Conservation (phyloP, 2,113 vertebrate genomes). For the Tenebrosternarchus preto region DNA sequence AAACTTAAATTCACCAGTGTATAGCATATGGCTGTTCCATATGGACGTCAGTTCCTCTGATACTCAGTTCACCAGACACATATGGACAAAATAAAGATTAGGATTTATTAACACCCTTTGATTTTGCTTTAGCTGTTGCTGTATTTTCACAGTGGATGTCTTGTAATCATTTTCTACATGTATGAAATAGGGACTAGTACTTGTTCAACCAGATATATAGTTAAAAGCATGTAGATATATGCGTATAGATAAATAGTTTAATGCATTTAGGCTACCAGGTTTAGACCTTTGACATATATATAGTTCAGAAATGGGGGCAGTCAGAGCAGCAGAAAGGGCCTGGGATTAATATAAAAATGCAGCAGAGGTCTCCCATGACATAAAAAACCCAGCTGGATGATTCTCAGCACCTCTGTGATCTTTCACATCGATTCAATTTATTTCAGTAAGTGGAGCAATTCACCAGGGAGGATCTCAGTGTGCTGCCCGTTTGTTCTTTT, state of each 20-base stretch:
- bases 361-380: slow-evolving; percentile 49
- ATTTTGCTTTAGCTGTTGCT: not conserved
- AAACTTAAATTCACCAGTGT: not conserved
- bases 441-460: slow-evolving; percentile 72
- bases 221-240: too few species aligned
- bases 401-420: slow-evolving; percentile 68
- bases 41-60: slow-evolving; percentile 37
- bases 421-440: slow-evolving; percentile 73
- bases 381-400: slow-evolving; percentile 68
- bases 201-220: not conserved
- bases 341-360: slow-evolving; percentile 64
- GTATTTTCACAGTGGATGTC: not conserved
- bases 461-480: slow-evolving; percentile 68
- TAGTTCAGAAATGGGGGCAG: slow-evolving; percentile 59
- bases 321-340: slow-evolving; percentile 62
- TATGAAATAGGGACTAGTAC: slow-evolving; percentile 25
- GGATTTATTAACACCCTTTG: slow-evolving; percentile 1
- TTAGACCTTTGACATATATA: slow-evolving; percentile 57
- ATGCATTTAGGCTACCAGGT: slow-evolving; percentile 32
- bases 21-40: slow-evolving; percentile 48
- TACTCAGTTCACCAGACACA: slow-evolving; percentile 36
- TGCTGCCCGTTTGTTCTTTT: slow-evolving; percentile 67
- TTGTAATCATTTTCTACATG: not conserved
- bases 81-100: slow-evolving; percentile 19
- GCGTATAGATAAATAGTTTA: slow-evolving; percentile 7